A percentile compares a stretch with the other conserved stretches of the same genome.
Conservation (phyloP, 2,797 vertebrate species). For the Sebastes melanostomus region DNA sequence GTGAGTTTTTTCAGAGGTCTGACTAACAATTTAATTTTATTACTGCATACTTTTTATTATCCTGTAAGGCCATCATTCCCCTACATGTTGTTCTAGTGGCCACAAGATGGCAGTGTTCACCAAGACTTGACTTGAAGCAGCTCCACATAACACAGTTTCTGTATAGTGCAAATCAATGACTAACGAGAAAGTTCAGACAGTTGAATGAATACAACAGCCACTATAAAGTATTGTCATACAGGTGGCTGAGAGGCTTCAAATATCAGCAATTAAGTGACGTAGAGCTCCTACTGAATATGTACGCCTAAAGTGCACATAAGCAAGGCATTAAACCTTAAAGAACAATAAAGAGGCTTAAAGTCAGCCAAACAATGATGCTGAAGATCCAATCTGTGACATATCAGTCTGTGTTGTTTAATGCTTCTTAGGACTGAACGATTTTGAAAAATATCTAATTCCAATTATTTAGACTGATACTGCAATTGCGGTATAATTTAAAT, state of each 20-base stretch:
- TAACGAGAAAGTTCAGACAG: background rate
- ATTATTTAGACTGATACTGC: no score
- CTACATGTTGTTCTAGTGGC: background rate
- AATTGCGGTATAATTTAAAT: no score
- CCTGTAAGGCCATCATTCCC: no score
- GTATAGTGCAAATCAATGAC: background rate
- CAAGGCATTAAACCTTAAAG: background rate
- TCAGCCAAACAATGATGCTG: background rate
- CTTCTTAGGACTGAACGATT: no score
- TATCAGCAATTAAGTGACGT: background rate
- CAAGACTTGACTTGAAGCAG: background rate
- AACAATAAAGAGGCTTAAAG: background rate
- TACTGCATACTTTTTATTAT: background rate
- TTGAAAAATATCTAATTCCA: no score
- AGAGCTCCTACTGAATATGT: background rate
- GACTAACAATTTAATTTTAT: background rate
- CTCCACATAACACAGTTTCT: background rate
- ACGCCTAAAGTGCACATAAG: background rate
- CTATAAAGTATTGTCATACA: background rate
- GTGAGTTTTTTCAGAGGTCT: background rate
- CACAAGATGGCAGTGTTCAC: constrained; percentile 52
- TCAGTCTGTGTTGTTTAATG: background rate
- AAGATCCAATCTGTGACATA: background rate
- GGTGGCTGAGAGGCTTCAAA: background rate
- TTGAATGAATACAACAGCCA: background rate